phyloP scores from a whole-genome alignment of 2,888 invertebrate genomes.

The Operophtera brumata region DNA sequence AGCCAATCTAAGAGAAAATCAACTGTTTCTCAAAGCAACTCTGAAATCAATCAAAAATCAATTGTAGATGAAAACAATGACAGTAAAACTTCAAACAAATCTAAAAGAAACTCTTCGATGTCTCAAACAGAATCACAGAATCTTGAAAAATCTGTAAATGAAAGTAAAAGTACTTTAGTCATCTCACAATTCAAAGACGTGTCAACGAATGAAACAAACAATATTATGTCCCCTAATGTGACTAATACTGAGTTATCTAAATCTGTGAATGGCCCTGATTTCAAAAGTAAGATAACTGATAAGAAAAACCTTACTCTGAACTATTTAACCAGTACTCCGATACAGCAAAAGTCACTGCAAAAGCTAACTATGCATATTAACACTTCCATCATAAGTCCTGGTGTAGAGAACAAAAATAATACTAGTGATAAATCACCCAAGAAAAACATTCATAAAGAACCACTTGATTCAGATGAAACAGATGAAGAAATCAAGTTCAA shows the following conservation, averaged over 20 bases:
- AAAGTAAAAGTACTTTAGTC: constrained; percentile 61
- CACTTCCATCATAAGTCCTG: constrained; percentile 53
- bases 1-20: constrained; percentile 32
- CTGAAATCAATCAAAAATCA: constrained; percentile 22
- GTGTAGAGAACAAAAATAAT: constrained; percentile 33
- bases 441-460: constrained; percentile 6
- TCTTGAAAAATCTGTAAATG: constrained; percentile 44
- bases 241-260: constrained; percentile 46
- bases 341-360: constrained; percentile 56
- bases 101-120: constrained; percentile 41
- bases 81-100: constrained; percentile 36
- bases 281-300: constrained; percentile 40
- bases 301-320: constrained; percentile 50
- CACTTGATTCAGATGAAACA: constrained; percentile 22
- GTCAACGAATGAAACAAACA: constrained; percentile 45
- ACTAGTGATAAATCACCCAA: constrained; percentile 25
- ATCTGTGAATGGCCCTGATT: constrained; percentile 42
- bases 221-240: constrained; percentile 42
- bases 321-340: constrained; percentile 65
- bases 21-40: constrained; percentile 15
- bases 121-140: constrained; percentile 38
- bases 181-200: constrained; percentile 62
- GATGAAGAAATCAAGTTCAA: constrained; percentile 28
- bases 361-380: constrained; percentile 55
- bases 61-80: constrained; percentile 19